Base-by-base conservation (phyloP, 1,140 invertebrate species). In the Asbolus verrucosus region DNA sequence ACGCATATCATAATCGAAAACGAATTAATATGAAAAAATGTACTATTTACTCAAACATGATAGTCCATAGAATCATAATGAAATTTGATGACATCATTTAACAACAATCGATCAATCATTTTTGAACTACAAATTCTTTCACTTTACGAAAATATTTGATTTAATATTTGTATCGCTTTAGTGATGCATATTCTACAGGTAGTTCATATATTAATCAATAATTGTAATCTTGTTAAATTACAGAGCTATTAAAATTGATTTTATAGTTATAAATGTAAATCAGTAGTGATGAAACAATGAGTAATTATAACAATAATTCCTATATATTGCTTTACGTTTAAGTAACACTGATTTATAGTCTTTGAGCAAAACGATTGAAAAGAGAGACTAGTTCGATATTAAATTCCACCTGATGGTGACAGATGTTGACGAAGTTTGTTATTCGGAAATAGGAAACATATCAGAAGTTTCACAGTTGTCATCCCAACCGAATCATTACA, bases 401-500 rank as follows among this genome's bases (percentile, higher is more conserved):
- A 72, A 72, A 72, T 67, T 68, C 65, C 70, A 72, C 70, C 70
- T 72, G 63, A 66, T 50, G 70, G 70, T 72, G 70, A 43, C 70
- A 72, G 65, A 62, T 72, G 70, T 67, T 50, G 31, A 60, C 66
- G 60, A 68, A 72, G 60, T 72, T 71, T 70, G 61, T 66, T 67
- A 71, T 67, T 67, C 30, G 65, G 27, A 68, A 68, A 68, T 68
- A 68, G 66, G 54, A 60, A 68, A 60, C 66, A 61, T 65, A 39
- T 39, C 46, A 68, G 61, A 68, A 68, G 66, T 68, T 68, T 54
- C 43, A 36, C 31, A 54, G 27, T 54, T 54, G 21, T 21, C 14
- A 54, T n/a, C 27, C 21, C 24, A 13, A 24, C 21, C 46, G 21
- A 27, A 54, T 54, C 46, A 54, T 54, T 15, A n/a, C 46, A 54